Base-by-base conservation (phyloP, 2,797 vertebrate species). In the Labroides dimidiatus region DNA sequence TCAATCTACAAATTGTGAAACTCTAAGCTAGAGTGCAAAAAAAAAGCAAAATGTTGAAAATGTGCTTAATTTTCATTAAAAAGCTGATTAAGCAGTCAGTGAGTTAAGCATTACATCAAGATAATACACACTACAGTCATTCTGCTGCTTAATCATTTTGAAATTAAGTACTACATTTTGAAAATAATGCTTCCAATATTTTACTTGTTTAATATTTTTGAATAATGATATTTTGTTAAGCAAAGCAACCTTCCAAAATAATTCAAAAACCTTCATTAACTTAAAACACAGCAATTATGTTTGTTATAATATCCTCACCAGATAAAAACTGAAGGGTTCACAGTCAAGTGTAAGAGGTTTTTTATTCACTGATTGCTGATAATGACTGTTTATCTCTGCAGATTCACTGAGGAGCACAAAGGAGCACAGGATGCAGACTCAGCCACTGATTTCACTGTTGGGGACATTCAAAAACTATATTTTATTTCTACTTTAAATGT, bases 331-430 rank as follows among this genome's bases (percentile, higher is more conserved):
- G 10, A 9, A 66, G 56, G 54, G 0, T 39, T 51, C 23, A 71
- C 44, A 62, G 43, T 50, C 6, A 10, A 59, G 11, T 11, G 20
- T 21, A 66, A 69, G 45, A 17, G 10, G 4, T n/a, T 11, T 27
- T 24, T n/a, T 42, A 27, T 39, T 39, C 14, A 63, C 6, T 11
- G 20, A 69, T 15, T 69, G 24, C 37, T 72, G 33, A 78, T 64
- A 23, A 59, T 63, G 1, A 50, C 20, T 65, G 5, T 64, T 56
- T 77, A 7, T 72, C 10, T 71, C 72, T 82, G 62, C 80, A 92
- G 92, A 87, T 66, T 57, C 84, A 90, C 77, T 92, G 78, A 93
- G 37, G 57, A 51, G 6, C 45, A 19, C 19, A 21, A 4, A 13
- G 61, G 43, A 70, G 20, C 16, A 69, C 47, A 42, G 13, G 39